Evolutionary conservation across 2,113 vertebrate genomes (phyloP), one percentile per base, ranked within the genome.

Genomic region (Corythornis vintsioides): DNA sequence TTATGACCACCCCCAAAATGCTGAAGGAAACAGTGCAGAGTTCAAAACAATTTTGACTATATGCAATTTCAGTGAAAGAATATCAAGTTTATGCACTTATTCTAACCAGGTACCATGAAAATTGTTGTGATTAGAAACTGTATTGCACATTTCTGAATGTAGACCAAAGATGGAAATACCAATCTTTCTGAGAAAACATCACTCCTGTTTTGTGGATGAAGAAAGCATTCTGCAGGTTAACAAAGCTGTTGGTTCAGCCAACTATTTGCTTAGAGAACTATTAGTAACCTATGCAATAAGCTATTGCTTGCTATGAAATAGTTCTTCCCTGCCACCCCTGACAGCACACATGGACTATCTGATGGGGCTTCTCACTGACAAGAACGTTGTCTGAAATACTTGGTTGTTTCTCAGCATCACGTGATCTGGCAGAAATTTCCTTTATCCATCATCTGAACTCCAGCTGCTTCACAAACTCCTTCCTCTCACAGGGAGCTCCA

Each of bases 261-360:
- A 33, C 2, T 60, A 2, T 48, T n/a, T 31, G 1, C 21, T 85
- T 59, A 82, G 52, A 53, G 90, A 19, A 11, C 14, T 66, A 6
- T 26, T 42, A 42, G 16, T 25, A 66, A 72, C 33, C 29, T 22
- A 1, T 47, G 13, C 35, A 17, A 55, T n/a, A 29, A 84, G 16
- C 11, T 69, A 11, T 29, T 55, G 10, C n/a, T 45, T 31, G 7
- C 11, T 40, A 31, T 4, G 10, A 35, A 84, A 16, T 33, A 35
- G 6, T 17, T 47, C 17, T 29, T 35, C 25, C 16, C 15, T 33
- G 13, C 45, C 21, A 28, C 11, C 15, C 31, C 29, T 82, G 9
- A 4, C 7, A 53, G 43, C 26, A 15, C 0, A 0, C 0, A 0
- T 17, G 43, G 15, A n/a, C 17, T 19, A 15, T 22, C 52, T 53